Evolutionary conservation across 1,140 invertebrate genomes (phyloP).

Genomic region (Saccostrea echinata): DNA sequence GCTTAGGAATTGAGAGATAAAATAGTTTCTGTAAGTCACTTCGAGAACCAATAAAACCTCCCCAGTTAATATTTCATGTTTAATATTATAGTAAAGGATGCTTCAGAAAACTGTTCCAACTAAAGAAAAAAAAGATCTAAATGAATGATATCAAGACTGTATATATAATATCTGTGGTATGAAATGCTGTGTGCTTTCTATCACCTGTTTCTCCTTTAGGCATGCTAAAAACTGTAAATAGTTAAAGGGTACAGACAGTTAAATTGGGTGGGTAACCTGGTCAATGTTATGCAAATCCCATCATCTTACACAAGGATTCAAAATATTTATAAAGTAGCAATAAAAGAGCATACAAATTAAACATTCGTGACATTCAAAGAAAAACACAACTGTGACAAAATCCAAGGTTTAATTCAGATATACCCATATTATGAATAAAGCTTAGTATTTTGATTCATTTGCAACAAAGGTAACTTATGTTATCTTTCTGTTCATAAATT

Average conservation of each 20-base stretch:
- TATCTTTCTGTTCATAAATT: too few species aligned
- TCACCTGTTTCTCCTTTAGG: slow-evolving; percentile 55
- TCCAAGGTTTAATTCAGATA: not conserved
- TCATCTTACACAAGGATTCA: not conserved
- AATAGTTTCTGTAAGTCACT: not conserved
- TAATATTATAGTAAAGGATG: not conserved
- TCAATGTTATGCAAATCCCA: not conserved
- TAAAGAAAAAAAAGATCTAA: not conserved
- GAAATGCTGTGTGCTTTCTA: not conserved
- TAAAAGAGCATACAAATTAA: too few species aligned
- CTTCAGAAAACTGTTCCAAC: not conserved
- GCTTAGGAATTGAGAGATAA: not conserved
- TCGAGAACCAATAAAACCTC: not conserved
- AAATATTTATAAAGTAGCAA: not conserved
- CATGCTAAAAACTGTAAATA: slow-evolving; percentile 55
- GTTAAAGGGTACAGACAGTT: slow-evolving; percentile 27
- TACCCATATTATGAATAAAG: too few species aligned
- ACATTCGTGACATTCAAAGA: not conserved
- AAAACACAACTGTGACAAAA: not conserved
- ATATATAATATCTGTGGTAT: not conserved
- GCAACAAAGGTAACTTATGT: too few species aligned
- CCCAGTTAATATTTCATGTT: not conserved
- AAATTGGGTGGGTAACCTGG: slow-evolving; percentile 4
- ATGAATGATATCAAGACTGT: slow-evolving; percentile 7
- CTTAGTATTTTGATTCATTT: too few species aligned